Evolutionary conservation across 1,140 invertebrate species (phyloP).

Genomic region (Arion vulgaris): DNA sequence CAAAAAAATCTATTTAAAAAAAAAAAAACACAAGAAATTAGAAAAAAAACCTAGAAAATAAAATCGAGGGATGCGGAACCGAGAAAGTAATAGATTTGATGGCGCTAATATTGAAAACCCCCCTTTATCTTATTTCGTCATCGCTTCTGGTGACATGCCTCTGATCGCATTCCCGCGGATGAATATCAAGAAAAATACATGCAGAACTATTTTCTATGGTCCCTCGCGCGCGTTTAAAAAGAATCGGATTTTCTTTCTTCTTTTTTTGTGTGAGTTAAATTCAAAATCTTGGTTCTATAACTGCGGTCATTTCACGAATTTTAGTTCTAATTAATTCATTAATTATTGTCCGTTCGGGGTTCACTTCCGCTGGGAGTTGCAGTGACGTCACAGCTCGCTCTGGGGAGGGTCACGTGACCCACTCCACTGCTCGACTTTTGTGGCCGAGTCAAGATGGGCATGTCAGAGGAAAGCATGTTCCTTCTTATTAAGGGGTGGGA

Average conservation of each 20-base stretch:
- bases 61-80: too few species aligned
- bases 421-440: neutral
- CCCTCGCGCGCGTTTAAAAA: neutral
- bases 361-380: neutral
- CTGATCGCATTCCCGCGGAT: too few species aligned
- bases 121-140: too few species aligned
- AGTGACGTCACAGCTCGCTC: slow-evolving; percentile 1
- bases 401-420: slow-evolving; percentile 2
- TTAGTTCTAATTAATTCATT: slow-evolving; percentile 10
- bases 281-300: neutral
- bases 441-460: slow-evolving; percentile 2
- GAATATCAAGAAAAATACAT: too few species aligned
- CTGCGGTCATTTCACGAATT: neutral
- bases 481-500: too few species aligned
- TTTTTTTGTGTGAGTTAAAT: neutral
- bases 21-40: too few species aligned
- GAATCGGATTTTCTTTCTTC: neutral
- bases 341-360: neutral
- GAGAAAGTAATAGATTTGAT: too few species aligned
- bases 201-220: neutral
- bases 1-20: too few species aligned
- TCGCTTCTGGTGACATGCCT: too few species aligned
- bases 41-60: too few species aligned
- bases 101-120: too few species aligned
- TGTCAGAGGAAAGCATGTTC: neutral